These are phyloP conservation scores for Euphonia xanthogaster DNA, from an alignment of 2,797 vertebrate genomes.

Conservation along the genomic window DNA sequence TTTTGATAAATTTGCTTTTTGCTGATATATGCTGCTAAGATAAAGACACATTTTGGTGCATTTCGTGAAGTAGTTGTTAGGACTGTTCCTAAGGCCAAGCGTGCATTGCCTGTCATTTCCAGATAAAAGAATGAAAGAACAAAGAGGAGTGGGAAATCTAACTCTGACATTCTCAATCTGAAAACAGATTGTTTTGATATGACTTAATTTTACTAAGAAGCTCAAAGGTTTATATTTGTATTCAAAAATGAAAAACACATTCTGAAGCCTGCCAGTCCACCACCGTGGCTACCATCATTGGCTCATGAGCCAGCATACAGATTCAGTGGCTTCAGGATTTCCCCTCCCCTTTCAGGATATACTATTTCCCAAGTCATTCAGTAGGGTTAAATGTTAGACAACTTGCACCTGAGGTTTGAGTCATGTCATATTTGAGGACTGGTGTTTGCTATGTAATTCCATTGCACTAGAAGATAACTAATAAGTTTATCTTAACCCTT, in stretches of 20 bases:
- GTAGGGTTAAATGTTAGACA: conserved; percentile 35
- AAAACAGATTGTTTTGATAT: neutral
- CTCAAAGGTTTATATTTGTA: neutral
- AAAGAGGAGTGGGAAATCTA: neutral
- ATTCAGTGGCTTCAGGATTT: neutral
- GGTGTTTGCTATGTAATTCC: conserved; percentile 27
- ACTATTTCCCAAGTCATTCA: neutral
- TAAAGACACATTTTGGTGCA: neutral
- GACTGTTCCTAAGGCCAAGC: neutral
- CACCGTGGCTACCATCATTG: accelerated
- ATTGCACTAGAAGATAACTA: conserved; percentile 44
- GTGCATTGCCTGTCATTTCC: neutral
- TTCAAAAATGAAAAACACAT: neutral
- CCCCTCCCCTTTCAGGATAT: neutral
- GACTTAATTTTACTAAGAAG: neutral
- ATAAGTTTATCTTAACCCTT: conserved; percentile 62
- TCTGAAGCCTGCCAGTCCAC: neutral
- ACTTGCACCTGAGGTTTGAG: neutral
- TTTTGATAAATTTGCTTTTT: neutral
- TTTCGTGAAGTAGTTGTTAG: neutral
- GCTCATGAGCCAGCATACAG: neutral
- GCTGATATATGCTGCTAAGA: neutral
- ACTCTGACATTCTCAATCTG: neutral
- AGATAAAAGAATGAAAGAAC: neutral
- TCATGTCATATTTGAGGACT: conserved; percentile 11